Base-by-base conservation (phyloP, 2,113 vertebrate species). In the Cyanoderma ruficeps region DNA sequence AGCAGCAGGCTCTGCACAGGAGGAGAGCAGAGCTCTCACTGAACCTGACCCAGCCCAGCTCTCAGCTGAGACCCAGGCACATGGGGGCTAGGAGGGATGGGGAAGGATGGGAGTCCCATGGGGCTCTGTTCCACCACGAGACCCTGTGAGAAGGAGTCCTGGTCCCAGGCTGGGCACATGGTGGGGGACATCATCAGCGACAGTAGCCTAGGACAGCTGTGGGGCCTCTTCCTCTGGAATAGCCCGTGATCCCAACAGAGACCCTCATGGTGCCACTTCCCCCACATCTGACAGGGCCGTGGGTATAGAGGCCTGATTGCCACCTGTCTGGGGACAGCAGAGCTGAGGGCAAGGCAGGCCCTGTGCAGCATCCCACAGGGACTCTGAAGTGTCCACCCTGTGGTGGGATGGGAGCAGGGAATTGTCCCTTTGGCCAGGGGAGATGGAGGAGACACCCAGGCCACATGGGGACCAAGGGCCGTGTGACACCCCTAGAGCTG, bases 281-380 rank as follows among this genome's bases (percentile, higher is more conserved):
- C 13, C 25, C 3, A 0, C 1, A 1, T 8, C 46, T 5, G 7
- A 8, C 64, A 41, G 41, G 39, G 39, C 61, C 0, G 0, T 14
- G 44, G 22, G 19, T 61, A 11, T 50, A 44, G 37, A 65, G 25
- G 5, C 35, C 35, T 59, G 44, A 69, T n/a, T 24, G 27, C 41
- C 50, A n/a, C 20, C 78, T 41, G 55, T 20, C 35, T 20, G 20
- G 56, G 33, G 17, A 69, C 35, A 77, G 83, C 1, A 0, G 30
- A 46, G 47, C 37, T 44, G 65, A 63, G 69, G 37, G 24, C 59
- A 81, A 1, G 6, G 23, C 35, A 74, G 46, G 42, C 16, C 20
- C 64, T 41, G 55, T 47, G 59, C 39, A 60, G 72, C 2, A 67
- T 68, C 78, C 24, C 53, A 75, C n/a, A 41, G n/a, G 53, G 39